phyloP scores from a whole-genome alignment of 2,113 vertebrate species.

The Corynorhinus townsendii region DNA sequence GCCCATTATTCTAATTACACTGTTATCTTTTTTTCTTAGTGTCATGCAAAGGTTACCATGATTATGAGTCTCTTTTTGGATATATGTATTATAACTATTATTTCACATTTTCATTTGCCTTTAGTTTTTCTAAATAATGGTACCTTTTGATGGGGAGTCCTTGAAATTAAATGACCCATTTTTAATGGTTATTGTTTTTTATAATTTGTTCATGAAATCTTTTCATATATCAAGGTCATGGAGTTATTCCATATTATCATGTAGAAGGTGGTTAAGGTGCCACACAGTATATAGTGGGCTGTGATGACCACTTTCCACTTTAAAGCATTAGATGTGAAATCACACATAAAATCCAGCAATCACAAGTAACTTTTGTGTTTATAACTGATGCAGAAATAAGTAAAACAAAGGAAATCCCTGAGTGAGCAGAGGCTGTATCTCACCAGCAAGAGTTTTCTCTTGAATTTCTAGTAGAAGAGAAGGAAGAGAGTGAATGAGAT shows the following conservation, averaged over 20 bases:
- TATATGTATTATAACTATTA: neutral
- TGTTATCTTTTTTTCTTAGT: neutral
- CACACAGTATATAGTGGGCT: neutral
- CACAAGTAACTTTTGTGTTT: neutral
- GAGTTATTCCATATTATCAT: neutral
- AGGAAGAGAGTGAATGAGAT: neutral
- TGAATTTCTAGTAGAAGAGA: neutral
- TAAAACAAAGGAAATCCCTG: neutral
- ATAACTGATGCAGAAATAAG: neutral
- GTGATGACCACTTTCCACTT: neutral
- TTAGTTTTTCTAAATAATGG: neutral
- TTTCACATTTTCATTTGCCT: slow-evolving; percentile 5
- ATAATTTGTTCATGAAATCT: neutral
- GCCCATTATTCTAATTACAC: neutral
- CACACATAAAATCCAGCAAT: neutral
- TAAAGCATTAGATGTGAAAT: neutral
- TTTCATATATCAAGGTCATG: neutral
- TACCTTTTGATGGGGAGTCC: neutral
- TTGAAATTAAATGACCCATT: neutral
- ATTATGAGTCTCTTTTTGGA: neutral
- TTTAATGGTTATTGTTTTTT: neutral
- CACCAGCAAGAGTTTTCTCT: neutral
- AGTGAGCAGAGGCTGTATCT: neutral
- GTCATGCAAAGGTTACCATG: neutral
- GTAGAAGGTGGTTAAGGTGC: neutral